Conservation (phyloP, 2,113 vertebrate species). For the Neomonachus schauinslandi region DNA sequence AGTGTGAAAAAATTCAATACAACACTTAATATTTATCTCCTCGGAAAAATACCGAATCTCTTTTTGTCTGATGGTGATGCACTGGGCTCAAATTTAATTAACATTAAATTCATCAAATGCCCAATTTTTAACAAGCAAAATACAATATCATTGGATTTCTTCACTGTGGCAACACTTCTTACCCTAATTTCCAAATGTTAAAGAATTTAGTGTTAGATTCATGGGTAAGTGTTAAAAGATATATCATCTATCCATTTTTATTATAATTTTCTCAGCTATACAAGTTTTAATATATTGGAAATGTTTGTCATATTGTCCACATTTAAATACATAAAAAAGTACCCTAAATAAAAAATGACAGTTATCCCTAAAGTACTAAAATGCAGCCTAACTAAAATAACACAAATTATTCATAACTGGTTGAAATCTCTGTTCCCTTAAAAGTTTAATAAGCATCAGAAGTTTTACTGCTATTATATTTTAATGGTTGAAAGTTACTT, state of each 20-base stretch:
- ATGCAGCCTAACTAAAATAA: background rate
- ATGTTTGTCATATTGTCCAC: background rate
- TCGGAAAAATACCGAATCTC: background rate
- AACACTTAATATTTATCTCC: background rate
- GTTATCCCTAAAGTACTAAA: background rate
- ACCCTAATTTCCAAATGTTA: slow-evolving; percentile 20
- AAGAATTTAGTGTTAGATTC: background rate
- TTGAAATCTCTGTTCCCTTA: slow-evolving; percentile 36
- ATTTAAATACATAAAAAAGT: background rate
- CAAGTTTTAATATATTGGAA: background rate
- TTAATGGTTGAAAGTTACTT: background rate
- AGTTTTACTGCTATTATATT: background rate
- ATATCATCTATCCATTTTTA: background rate
- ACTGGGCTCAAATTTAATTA: background rate
- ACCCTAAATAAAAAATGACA: background rate
- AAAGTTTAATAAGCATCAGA: slow-evolving; percentile 29
- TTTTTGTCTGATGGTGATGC: background rate
- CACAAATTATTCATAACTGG: background rate
- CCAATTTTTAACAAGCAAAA: background rate
- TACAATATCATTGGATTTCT: background rate
- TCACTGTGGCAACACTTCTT: background rate
- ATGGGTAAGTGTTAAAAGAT: background rate
- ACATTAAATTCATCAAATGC: slow-evolving; percentile 13
- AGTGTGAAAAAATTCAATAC: background rate
- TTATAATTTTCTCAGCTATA: slow-evolving; percentile 6